phyloP scores from a whole-genome alignment of 2,113 vertebrate species.

The Ciconia maguari region DNA sequence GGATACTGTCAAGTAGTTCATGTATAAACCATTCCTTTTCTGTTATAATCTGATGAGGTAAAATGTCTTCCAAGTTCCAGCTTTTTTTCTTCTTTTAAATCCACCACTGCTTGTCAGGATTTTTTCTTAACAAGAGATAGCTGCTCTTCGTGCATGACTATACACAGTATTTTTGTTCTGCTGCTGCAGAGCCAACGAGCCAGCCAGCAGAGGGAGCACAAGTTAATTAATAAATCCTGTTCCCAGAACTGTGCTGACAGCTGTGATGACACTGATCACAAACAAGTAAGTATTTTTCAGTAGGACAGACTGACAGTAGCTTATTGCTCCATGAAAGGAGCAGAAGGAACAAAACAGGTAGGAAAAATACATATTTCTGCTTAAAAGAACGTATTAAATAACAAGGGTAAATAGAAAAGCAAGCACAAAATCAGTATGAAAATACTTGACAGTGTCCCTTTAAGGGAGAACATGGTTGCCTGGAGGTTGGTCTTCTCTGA shows the following conservation, averaged over 20 bases:
- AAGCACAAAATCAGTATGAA: neutral
- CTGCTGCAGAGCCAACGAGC: slow-evolving; percentile 35
- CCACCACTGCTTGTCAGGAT: neutral
- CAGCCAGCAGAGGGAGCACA: slow-evolving; percentile 39
- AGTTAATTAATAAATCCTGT: slow-evolving; percentile 18
- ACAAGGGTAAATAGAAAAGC: neutral
- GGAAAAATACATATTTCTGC: neutral
- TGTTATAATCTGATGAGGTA: neutral
- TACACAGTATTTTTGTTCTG: slow-evolving; percentile 7
- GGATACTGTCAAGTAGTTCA: neutral
- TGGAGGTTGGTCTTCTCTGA: neutral
- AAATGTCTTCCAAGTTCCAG: neutral
- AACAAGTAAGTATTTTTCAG: slow-evolving; percentile 17
- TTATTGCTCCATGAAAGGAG: neutral
- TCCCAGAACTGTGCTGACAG: neutral
- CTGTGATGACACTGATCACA: neutral
- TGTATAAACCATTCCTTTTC: neutral
- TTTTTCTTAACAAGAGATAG: neutral
- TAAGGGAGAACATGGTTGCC: neutral
- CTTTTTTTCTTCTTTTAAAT: neutral
- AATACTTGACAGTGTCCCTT: slow-evolving; percentile 21
- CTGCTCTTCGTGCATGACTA: neutral
- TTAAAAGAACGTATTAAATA: neutral
- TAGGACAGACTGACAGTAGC: neutral
- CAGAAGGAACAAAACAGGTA: neutral